Conservation (phyloP, 2,888 invertebrate genomes). For the Disparrhopalites patrizii region DNA sequence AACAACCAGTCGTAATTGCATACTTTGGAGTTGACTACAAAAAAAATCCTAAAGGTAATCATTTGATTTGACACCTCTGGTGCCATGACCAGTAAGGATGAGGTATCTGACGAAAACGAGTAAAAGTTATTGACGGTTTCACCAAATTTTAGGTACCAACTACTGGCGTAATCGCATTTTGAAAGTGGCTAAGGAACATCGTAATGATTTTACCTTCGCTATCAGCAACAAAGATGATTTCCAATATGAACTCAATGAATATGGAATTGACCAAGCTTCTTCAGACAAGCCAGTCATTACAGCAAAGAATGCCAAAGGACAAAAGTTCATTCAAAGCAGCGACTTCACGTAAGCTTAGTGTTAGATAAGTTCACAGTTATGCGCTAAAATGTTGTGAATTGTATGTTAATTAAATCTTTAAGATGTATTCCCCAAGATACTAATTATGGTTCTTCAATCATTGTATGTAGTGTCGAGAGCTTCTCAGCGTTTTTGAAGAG, state of each 20-base stretch:
- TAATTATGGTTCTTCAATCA: neutral
- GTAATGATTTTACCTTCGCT: conserved; percentile 72
- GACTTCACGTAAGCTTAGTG: conserved; percentile 68
- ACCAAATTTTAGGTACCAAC: conserved; percentile 81
- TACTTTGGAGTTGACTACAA: conserved; percentile 93
- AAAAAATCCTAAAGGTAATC: conserved; percentile 88
- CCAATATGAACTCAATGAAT: conserved; percentile 89
- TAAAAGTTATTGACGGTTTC: no score
- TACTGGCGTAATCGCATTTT: conserved; percentile 97
- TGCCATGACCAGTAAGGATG: no score
- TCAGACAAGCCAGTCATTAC: conserved; percentile 86
- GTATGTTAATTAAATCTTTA: no score
- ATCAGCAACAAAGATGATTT: conserved; percentile 91
- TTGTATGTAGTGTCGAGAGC: conserved; percentile 61
- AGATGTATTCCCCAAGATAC: neutral
- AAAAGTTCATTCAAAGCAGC: conserved; percentile 83
- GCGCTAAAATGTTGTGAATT: no score
- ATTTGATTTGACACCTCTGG: no score
- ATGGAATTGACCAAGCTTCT: conserved; percentile 79
- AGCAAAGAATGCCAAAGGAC: conserved; percentile 71
- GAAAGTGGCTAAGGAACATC: conserved; percentile 73
- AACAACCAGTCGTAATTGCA: conserved; percentile 81
- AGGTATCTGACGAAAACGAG: no score
- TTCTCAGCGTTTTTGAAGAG: conserved; percentile 81
- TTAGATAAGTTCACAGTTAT: no score